A percentile compares a stretch with the other conserved stretches of the same genome.
Evolutionary conservation across 2,797 vertebrate species (phyloP).

Genomic region (Thamnophis elegans): DNA sequence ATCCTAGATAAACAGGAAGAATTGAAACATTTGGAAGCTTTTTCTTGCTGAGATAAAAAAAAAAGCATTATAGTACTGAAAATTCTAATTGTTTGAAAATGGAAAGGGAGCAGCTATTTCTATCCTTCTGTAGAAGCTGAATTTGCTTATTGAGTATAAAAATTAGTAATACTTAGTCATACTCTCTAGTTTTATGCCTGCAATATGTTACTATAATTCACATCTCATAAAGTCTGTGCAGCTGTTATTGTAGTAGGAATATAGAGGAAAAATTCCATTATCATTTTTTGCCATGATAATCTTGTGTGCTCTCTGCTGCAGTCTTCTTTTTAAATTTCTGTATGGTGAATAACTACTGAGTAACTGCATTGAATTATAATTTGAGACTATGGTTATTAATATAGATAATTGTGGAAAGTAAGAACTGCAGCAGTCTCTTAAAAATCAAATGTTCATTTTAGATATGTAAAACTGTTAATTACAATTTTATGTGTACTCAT

Average conservation of each 20-base stretch:
- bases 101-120: neutral
- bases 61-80: neutral
- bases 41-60: neutral
- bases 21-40: neutral
- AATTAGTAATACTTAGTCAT: neutral
- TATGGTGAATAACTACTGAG: slow-evolving; percentile 13
- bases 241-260: slow-evolving; percentile 26
- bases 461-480: neutral
- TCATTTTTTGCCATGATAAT: slow-evolving; percentile 18
- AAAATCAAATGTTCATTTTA: neutral
- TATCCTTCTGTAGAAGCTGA: slow-evolving; percentile 10
- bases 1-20: neutral
- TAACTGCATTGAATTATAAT: slow-evolving; percentile 33
- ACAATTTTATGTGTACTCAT: neutral
- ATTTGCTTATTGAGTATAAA: neutral
- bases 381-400: slow-evolving; percentile 33
- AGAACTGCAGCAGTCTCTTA: neutral
- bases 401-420: slow-evolving; percentile 29
- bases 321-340: slow-evolving; percentile 38
- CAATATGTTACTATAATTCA: slow-evolving; percentile 45
- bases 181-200: slow-evolving; percentile 20
- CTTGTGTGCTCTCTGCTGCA: slow-evolving; percentile 28
- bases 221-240: slow-evolving; percentile 22
- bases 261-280: slow-evolving; percentile 19
- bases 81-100: neutral